Percentiles rank a stretch among this genome's conserved stretches.
These are phyloP conservation scores for Manis crassicaudata DNA, from an alignment of 2,797 vertebrate genomes.

Conservation along the genomic window DNA sequence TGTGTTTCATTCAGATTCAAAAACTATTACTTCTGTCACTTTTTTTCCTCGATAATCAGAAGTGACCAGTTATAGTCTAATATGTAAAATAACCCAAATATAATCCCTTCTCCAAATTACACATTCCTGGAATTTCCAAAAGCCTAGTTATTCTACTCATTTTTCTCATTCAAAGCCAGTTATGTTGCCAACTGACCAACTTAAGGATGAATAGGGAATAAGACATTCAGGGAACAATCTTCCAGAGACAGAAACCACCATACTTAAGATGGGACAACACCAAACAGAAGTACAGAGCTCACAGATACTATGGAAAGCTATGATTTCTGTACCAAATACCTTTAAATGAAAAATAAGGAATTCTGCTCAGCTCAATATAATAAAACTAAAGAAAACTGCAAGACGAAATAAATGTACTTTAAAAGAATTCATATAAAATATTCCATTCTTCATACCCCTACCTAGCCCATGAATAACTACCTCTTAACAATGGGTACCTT, in stretches of 20 bases:
- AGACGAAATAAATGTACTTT: not conserved
- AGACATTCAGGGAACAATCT: not conserved
- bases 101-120: conserved; percentile 38
- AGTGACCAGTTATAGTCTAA: not conserved
- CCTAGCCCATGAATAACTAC: not conserved
- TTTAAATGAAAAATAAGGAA: not conserved
- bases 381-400: conserved; percentile 36
- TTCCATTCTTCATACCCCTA: not conserved
- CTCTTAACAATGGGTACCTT: not conserved
- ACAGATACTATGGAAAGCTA: not conserved
- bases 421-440: conserved; percentile 34
- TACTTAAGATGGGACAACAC: not conserved
- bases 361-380: conserved; percentile 1
- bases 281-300: not conserved
- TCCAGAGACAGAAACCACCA: conserved; percentile 20
- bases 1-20: not conserved
- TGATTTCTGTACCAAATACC: not conserved
- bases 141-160: not conserved
- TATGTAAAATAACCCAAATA: conserved; percentile 28
- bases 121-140: conserved; percentile 45
- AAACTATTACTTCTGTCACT: not conserved
- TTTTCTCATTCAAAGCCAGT: not conserved
- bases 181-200: not conserved
- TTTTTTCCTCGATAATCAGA: not conserved
- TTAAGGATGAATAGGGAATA: not conserved